phyloP scores from a whole-genome alignment of 2,113 vertebrate species.

The Tor tambroides region DNA sequence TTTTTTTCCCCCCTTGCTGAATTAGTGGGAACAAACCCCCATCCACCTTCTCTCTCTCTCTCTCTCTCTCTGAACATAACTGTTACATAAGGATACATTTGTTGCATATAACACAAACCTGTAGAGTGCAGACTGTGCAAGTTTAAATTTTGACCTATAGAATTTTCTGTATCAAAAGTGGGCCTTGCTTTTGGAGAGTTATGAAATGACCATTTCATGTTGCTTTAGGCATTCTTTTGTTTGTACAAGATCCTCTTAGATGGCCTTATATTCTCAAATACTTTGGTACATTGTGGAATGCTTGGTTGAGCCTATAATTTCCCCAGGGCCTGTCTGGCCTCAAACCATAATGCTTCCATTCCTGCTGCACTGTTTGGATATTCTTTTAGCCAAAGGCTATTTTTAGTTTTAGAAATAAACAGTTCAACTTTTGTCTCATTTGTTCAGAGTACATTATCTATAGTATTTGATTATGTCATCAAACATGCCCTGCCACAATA shows the following conservation, averaged over 20 bases:
- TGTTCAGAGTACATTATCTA: not conserved
- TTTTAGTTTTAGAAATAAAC: slow-evolving; percentile 7
- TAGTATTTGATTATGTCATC: not conserved
- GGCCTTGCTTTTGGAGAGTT: not conserved
- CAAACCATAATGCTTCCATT: slow-evolving; percentile 11
- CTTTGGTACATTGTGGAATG: slow-evolving; percentile 33
- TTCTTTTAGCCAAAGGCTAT: not conserved
- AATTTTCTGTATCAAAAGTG: not conserved
- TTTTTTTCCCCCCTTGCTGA: slow-evolving; percentile 55
- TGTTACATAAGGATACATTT: not conserved
- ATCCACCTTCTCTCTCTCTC: not conserved
- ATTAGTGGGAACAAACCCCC: slow-evolving; percentile 53
- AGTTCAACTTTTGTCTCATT: not conserved
- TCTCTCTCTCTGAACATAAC: not conserved
- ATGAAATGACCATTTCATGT: not conserved
- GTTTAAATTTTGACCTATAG: not conserved
- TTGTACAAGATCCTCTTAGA: slow-evolving; percentile 34
- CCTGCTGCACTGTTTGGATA: not conserved
- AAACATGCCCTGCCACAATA: not conserved
- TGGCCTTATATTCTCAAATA: slow-evolving; percentile 21
- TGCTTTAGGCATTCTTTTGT: slow-evolving; percentile 19
- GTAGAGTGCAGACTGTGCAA: not conserved
- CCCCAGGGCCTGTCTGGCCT: slow-evolving; percentile 11
- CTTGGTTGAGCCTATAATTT: slow-evolving; percentile 32
- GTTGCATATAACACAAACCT: not conserved